These are phyloP conservation scores for Hycleus phaleratus DNA, from an alignment of 1,140 invertebrate species.

Conservation along the genomic window DNA sequence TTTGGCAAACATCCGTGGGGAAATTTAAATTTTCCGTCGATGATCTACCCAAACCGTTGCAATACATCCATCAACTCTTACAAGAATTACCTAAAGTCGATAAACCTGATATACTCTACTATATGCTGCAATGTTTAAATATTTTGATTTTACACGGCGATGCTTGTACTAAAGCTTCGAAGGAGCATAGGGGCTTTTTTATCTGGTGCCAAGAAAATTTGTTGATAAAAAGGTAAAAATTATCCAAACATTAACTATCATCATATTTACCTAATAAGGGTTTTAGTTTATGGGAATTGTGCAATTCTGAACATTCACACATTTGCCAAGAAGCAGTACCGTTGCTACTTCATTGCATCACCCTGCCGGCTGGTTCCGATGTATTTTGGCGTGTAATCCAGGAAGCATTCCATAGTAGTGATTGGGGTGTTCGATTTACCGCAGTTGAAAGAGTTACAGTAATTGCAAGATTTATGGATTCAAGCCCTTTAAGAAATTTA, in stretches of 20 bases:
- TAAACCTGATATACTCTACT: slow-evolving; percentile 91
- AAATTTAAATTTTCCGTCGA: slow-evolving; percentile 87
- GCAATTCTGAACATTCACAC: slow-evolving; percentile 88
- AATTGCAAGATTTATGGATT: slow-evolving; percentile 88
- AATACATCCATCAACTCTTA: slow-evolving; percentile 84
- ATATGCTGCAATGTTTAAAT: slow-evolving; percentile 86
- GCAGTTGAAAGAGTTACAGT: slow-evolving; percentile 91
- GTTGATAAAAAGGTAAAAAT: slow-evolving; percentile 79
- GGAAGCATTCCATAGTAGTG: slow-evolving; percentile 82
- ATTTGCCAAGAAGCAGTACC: slow-evolving; percentile 85
- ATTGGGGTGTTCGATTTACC: slow-evolving; percentile 86
- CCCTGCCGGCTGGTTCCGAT: slow-evolving; percentile 83
- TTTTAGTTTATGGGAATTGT: slow-evolving; percentile 83
- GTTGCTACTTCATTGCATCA: slow-evolving; percentile 88
- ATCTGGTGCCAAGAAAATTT: slow-evolving; percentile 97
- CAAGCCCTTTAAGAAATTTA: slow-evolving; percentile 74
- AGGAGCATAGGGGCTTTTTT: slow-evolving; percentile 89
- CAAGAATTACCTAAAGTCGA: slow-evolving; percentile 73
- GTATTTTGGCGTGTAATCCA: slow-evolving; percentile 93
- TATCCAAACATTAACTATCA: not conserved
- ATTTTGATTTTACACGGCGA: slow-evolving; percentile 90
- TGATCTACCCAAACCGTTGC: slow-evolving; percentile 85
- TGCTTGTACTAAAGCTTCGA: slow-evolving; percentile 77
- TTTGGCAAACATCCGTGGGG: slow-evolving; percentile 87
- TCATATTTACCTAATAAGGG: not conserved